Evolutionary conservation across 2,888 invertebrate genomes (phyloP), one percentile per base, ranked within the genome.

Genomic region (Archips crataeganus): DNA sequence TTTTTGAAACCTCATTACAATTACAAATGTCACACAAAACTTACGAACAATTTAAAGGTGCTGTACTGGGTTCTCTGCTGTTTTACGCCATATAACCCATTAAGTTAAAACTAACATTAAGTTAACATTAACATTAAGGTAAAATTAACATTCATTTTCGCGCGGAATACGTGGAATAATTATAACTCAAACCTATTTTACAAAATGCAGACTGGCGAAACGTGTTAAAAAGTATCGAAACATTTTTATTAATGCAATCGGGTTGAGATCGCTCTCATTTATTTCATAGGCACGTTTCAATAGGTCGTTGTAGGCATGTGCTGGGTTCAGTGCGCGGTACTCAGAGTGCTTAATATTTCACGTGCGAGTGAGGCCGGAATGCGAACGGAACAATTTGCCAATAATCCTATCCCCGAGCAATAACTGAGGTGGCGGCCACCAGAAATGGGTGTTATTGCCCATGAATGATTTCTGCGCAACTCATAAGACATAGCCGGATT

Each of bases 321-420:
- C 72, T 47, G 59, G 59, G 59, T 36, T 57, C 61, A 23, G 49
- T 32, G 42, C 32, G 15, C 69, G 42, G 47, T 49, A 59, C 70
- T 47, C 57, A 66, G 47, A 88, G 87, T 88, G 89, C 87, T 92
- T 90, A 91, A 92, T 92, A 93, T 92, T 92, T 93, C 90, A 91
- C 85, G 89, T 88, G 88, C 87, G 87, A 87, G 84, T 83, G 86
- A 83, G 85, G 81, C 81, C 85, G 90, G 91, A 91, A 92, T 91
- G 91, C 87, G 90, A 89, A 87, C 90, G 87, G 91, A 93, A 92
- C 92, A 92, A 93, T 93, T 93, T 92, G 90, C 93, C 93, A 93
- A 93, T 93, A 93, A 92, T 92, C 91, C 92, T 88, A 90, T 90
- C 91, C 87, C 86, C 83, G 84, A 87, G 89, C 89, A 90, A 92